phyloP scores from a whole-genome alignment of 2,797 vertebrate species.

The Natrix natrix region DNA sequence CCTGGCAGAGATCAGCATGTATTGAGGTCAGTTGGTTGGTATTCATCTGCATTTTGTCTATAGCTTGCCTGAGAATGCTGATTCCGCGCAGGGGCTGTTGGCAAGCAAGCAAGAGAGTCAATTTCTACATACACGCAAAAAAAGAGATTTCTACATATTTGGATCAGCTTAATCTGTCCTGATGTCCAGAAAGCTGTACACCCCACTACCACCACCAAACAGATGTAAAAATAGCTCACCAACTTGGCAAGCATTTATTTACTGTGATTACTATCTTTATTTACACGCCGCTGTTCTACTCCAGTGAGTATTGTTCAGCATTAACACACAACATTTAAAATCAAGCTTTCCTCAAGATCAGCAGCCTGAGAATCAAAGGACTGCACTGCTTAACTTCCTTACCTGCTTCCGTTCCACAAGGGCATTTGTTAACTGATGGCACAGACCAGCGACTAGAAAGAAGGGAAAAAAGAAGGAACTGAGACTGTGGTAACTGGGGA shows the following conservation, averaged over 20 bases:
- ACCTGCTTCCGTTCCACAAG: constrained; percentile 99
- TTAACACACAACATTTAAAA: background rate
- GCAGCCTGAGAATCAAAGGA: background rate
- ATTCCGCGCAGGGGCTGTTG: constrained; percentile 94
- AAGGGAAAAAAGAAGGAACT: constrained; percentile 34
- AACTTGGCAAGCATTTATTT: background rate
- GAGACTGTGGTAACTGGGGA: background rate
- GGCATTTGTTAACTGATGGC: constrained; percentile 98
- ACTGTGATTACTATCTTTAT: background rate
- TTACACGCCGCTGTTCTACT: background rate
- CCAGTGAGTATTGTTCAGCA: background rate
- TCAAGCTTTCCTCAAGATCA: background rate
- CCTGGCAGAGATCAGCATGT: constrained; percentile 99
- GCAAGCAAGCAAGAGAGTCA: constrained; percentile 70
- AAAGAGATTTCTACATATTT: constrained; percentile 9
- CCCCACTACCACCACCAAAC: no score
- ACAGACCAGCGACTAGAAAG: constrained; percentile 93
- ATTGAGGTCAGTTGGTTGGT: constrained; percentile 99
- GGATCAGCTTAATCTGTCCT: constrained; percentile 53
- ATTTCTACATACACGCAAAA: constrained; percentile 73
- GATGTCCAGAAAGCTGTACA: background rate
- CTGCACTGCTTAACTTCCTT: constrained; percentile 50
- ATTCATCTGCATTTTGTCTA: constrained; percentile 99
- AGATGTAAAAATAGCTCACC: background rate
- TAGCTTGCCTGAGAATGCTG: constrained; percentile 95